These are phyloP conservation scores for Lycophotia porphyrea DNA, from an alignment of 2,888 invertebrate species.

Conservation along the genomic window DNA sequence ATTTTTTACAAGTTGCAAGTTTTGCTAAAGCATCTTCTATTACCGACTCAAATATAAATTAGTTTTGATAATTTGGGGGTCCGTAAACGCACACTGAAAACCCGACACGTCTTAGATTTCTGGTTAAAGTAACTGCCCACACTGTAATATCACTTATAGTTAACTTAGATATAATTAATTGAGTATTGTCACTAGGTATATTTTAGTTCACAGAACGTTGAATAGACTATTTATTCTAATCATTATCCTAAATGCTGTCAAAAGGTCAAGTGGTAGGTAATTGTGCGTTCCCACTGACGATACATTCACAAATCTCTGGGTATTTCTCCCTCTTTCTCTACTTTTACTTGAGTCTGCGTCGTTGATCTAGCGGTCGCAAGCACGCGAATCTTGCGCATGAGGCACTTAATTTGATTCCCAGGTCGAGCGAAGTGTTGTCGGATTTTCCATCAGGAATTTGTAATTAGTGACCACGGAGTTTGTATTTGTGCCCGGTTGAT, in stretches of 20 bases:
- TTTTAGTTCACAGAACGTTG: not conserved
- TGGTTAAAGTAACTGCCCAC: not conserved
- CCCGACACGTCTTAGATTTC: not conserved
- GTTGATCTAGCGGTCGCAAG: not conserved
- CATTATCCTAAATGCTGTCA: not conserved
- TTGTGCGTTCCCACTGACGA: not conserved
- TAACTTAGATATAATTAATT: not conserved
- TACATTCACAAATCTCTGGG: not conserved
- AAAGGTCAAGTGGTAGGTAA: conserved; percentile 1
- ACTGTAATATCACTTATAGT: not conserved
- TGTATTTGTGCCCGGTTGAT: not conserved
- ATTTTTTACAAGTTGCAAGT: no score
- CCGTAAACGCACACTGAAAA: not conserved
- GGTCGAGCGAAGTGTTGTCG: not conserved
- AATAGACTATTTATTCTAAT: not conserved
- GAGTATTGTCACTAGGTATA: not conserved
- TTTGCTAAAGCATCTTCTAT: no score
- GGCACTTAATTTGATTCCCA: not conserved
- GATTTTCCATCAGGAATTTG: not conserved
- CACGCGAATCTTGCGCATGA: not conserved
- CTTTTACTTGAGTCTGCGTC: not conserved
- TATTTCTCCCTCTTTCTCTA: not conserved
- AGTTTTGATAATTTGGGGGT: no score
- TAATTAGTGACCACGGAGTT: not conserved
- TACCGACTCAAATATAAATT: no score